phyloP scores from a whole-genome alignment of 2,888 invertebrate genomes.

The Conistra vaccinii region DNA sequence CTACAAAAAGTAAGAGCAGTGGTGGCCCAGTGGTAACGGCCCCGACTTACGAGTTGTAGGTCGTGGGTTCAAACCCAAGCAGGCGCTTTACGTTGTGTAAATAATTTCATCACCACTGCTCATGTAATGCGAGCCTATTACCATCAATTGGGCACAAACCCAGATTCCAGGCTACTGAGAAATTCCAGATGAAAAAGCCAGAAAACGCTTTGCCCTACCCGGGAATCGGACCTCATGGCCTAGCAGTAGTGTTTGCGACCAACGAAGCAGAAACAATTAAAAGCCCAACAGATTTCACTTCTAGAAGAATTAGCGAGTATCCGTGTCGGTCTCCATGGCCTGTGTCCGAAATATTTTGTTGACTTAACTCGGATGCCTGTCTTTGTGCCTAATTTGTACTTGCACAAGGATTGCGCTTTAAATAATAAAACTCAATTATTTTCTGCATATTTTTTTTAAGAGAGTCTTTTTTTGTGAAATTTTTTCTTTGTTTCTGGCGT shows the following conservation, averaged over 20 bases:
- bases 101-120: no score
- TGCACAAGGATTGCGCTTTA: conserved; percentile 65
- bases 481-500: neutral
- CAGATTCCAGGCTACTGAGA: neutral
- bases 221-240: neutral
- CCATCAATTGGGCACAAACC: neutral
- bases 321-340: conserved; percentile 56
- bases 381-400: conserved; percentile 73
- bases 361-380: conserved; percentile 66
- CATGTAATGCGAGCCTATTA: neutral
- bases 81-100: no score
- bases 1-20: no score
- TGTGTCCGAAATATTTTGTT: conserved; percentile 69
- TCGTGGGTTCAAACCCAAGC: no score
- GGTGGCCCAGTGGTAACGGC: no score
- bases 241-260: neutral
- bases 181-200: neutral
- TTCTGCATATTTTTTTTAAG: conserved; percentile 26
- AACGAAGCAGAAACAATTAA: neutral
- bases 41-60: no score
- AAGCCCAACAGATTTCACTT: conserved; percentile 22
- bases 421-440: conserved; percentile 66
- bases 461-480: neutral
- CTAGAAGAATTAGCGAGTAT: conserved; percentile 46
- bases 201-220: neutral